A percentile compares a stretch with the other conserved stretches of the same genome.
Evolutionary conservation across 2,113 vertebrate genomes (phyloP).

Genomic region (Crotalus tigris): DNA sequence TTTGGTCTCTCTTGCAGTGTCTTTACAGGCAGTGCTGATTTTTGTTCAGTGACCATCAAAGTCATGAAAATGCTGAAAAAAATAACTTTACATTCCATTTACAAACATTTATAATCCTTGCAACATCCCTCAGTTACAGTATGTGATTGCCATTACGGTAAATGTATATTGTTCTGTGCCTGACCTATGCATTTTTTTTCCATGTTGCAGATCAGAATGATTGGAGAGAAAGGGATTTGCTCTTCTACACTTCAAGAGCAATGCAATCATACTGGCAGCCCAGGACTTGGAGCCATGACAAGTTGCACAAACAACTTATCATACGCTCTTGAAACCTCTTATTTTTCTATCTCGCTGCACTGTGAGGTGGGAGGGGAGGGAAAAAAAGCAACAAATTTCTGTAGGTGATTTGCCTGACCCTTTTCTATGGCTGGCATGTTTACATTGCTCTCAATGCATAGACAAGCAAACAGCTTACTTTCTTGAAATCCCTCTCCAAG

Average conservation of each 20-base stretch:
- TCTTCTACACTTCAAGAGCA: not conserved
- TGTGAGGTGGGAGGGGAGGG: not conserved
- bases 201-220: not conserved
- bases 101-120: not conserved
- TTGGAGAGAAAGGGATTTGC: not conserved
- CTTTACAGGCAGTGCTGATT: not conserved
- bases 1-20: not conserved
- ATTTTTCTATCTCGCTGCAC: not conserved
- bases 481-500: not conserved
- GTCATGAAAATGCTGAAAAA: not conserved
- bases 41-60: not conserved
- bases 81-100: not conserved
- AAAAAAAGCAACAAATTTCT: not conserved
- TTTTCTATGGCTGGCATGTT: not conserved
- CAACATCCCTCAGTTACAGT: not conserved
- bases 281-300: not conserved
- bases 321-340: not conserved
- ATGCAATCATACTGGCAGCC: not conserved
- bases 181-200: not conserved
- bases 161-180: not conserved
- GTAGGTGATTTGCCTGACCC: not conserved
- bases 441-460: not conserved
- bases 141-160: not conserved
- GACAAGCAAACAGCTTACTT: not conserved
- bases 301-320: not conserved